phyloP scores from a whole-genome alignment of 2,888 invertebrate species.

The Callyntrura sp. region DNA sequence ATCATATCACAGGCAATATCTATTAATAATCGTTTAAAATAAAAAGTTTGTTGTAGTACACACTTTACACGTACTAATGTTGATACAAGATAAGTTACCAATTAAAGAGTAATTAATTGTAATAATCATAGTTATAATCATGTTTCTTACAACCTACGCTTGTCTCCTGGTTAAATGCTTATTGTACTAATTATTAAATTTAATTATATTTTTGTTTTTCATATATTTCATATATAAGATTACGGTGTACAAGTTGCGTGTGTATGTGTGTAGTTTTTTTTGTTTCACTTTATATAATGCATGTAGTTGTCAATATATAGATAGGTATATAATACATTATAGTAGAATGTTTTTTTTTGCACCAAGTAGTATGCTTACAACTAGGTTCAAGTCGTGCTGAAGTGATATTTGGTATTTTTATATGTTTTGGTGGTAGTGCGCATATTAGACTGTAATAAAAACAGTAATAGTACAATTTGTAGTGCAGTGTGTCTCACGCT shows the following conservation, averaged over 20 bases:
- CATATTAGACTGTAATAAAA: neutral
- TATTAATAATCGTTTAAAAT: constrained; percentile 65
- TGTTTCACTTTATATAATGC: neutral
- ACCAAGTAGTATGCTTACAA: constrained; percentile 30
- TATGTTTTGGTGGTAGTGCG: constrained; percentile 40
- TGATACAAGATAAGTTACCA: constrained; percentile 11
- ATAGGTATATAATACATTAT: neutral
- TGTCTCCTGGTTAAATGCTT: constrained; percentile 12
- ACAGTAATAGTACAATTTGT: constrained; percentile 7
- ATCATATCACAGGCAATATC: constrained; percentile 77
- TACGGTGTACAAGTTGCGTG: constrained; percentile 54
- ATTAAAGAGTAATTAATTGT: constrained; percentile 21
- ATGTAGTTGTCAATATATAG: neutral
- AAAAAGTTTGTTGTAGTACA: constrained; percentile 39
- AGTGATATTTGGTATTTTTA: constrained; percentile 44
- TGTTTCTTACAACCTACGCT: neutral
- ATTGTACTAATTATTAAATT: neutral
- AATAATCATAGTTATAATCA: constrained; percentile 52
- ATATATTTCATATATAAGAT: constrained; percentile 23
- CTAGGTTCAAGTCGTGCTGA: constrained; percentile 21
- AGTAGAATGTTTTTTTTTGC: constrained; percentile 10
- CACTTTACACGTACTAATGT: neutral
- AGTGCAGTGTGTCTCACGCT: constrained; percentile 44
- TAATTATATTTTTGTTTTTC: neutral
- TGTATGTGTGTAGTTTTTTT: constrained; percentile 10